A percentile compares a stretch with the other conserved stretches of the same genome.
Evolutionary conservation across 2,797 vertebrate species (phyloP).

Genomic region (Helicolenus hilgendorfi): DNA sequence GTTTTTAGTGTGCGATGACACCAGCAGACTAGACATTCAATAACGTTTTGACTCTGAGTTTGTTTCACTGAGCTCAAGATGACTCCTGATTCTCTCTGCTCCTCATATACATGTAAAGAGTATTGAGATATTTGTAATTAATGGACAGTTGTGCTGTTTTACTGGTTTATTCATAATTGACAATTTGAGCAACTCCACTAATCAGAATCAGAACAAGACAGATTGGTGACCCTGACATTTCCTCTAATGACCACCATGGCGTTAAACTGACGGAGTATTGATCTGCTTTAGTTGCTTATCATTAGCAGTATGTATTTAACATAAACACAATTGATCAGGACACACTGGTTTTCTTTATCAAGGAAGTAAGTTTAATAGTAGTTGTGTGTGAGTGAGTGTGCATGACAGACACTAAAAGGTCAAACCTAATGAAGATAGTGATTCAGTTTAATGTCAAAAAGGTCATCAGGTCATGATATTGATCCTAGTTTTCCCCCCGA

Average conservation of each 20-base stretch:
- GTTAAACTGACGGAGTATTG: conserved; percentile 25
- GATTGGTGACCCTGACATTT: not conserved
- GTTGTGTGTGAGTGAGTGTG: not conserved
- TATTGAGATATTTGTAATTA: not conserved
- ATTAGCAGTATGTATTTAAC: not conserved
- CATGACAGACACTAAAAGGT: conserved; percentile 3
- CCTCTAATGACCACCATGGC: not conserved
- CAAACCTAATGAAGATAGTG: not conserved
- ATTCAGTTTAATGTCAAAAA: not conserved
- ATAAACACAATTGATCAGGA: not conserved
- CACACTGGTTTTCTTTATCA: not conserved
- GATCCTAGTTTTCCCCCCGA: no score
- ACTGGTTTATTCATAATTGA: not conserved
- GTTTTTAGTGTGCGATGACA: not conserved
- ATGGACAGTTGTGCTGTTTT: not conserved
- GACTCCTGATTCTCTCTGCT: not conserved
- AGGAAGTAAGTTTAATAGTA: not conserved
- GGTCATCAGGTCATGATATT: not conserved
- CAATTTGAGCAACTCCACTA: not conserved
- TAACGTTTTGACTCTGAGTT: not conserved
- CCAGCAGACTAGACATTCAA: not conserved
- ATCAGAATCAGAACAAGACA: not conserved
- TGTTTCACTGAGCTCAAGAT: not conserved
- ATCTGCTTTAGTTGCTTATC: not conserved
- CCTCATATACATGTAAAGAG: not conserved